A percentile compares a stretch with the other conserved stretches of the same genome.
These are phyloP conservation scores for Micronycteris hirsuta DNA, from an alignment of 2,113 vertebrate species.

Conservation along the genomic window DNA sequence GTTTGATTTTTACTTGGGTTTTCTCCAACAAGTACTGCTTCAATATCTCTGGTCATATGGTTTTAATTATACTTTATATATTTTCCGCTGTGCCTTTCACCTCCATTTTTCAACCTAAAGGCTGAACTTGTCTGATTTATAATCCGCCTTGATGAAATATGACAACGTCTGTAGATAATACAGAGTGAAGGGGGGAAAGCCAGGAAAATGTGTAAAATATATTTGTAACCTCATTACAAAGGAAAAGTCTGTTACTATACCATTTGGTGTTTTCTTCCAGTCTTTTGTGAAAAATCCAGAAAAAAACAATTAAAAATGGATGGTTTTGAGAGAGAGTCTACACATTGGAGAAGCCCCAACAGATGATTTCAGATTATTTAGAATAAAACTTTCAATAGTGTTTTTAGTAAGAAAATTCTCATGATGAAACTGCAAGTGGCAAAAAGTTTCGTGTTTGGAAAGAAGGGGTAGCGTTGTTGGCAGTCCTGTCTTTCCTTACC, in stretches of 20 bases:
- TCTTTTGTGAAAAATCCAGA: background rate
- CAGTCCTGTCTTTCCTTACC: background rate
- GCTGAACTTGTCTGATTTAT: slow-evolving; percentile 58
- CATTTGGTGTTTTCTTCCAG: background rate
- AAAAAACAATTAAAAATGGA: background rate
- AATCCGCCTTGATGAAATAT: slow-evolving; percentile 33
- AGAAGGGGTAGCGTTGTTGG: slow-evolving; percentile 44
- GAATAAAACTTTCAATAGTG: background rate
- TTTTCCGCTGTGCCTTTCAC: slow-evolving; percentile 60
- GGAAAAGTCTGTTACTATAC: background rate
- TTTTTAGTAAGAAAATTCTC: background rate
- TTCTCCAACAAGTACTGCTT: slow-evolving; percentile 39
- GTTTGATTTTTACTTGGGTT: slow-evolving; percentile 58
- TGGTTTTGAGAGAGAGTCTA: background rate
- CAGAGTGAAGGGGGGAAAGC: background rate
- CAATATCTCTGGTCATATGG: slow-evolving; percentile 63
- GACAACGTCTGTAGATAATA: background rate
- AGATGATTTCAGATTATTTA: background rate
- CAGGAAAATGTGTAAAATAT: background rate
- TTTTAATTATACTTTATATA: slow-evolving; percentile 74
- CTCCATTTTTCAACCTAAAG: slow-evolving; percentile 33
- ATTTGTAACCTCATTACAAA: background rate
- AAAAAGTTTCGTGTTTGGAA: slow-evolving; percentile 25
- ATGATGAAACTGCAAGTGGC: background rate
- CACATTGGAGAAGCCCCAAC: background rate